Percentiles rank a stretch among this genome's conserved stretches.
Conservation (phyloP, 2,888 invertebrate genomes). For the Caenorhabditis sp. region DNA sequence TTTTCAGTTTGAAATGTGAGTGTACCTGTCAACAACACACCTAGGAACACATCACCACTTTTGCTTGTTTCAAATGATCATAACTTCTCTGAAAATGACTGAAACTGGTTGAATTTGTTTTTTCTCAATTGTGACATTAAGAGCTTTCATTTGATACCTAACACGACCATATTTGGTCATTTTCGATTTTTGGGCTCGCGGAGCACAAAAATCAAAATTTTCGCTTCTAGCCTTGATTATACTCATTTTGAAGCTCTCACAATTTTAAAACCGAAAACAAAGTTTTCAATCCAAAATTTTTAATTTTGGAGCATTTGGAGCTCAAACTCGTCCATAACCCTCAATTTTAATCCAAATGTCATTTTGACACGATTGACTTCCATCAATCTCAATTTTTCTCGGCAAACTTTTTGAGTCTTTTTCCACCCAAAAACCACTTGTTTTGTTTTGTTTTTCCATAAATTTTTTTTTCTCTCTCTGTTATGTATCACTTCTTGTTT, state of each 20-base stretch:
- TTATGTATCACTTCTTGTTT: not conserved
- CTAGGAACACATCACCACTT: not conserved
- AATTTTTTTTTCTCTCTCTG: not conserved
- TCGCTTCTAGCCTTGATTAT: too few relatives aligned
- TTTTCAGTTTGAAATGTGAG: constrained; percentile 4
- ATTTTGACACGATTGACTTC: constrained; percentile 23
- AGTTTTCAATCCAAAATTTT: too few relatives aligned
- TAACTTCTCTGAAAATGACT: too few relatives aligned
- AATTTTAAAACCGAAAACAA: too few relatives aligned
- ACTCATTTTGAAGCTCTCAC: too few relatives aligned
- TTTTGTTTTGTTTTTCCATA: not conserved
- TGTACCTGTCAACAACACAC: constrained; percentile 34
- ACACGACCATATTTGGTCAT: not conserved
- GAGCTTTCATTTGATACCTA: not conserved
- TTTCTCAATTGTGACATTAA: not conserved
- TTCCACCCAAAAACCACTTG: constrained; percentile 7
- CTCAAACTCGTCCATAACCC: too few relatives aligned
- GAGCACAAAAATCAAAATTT: not conserved
- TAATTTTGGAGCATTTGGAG: too few relatives aligned
- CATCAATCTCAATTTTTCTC: constrained; percentile 27
- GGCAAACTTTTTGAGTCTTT: not conserved
- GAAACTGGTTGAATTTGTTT: too few relatives aligned
- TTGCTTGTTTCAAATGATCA: too few relatives aligned
- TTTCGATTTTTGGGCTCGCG: not conserved
- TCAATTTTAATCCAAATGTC: too few relatives aligned